Evolutionary conservation across 35 echinoderm and acorn worm species (phyloP).

Genomic region (Diadema setosum): DNA sequence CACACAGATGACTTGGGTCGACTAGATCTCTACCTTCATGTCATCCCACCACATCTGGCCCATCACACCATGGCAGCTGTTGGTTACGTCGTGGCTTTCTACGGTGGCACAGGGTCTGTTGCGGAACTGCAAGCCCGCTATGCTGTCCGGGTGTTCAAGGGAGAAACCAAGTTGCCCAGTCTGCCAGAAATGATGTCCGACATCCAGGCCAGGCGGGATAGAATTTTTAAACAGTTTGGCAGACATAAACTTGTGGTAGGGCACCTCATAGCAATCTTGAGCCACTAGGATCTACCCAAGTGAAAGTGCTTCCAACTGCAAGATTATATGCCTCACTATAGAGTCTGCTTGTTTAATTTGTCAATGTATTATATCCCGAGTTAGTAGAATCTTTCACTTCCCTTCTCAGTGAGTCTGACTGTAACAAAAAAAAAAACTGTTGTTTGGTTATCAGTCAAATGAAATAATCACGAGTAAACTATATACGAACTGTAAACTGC

Average conservation of each 20-base stretch:
- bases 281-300: no score
- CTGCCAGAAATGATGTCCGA: background rate
- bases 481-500: no score
- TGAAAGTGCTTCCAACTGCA: no score
- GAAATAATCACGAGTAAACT: no score
- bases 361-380: no score
- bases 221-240: background rate
- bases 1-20: background rate
- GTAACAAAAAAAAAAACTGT: no score
- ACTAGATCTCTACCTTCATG: constrained; percentile 44
- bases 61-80: constrained; percentile 21
- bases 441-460: no score
- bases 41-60: constrained; percentile 23
- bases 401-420: no score
- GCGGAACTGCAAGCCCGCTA: constrained; percentile 45
- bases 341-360: no score
- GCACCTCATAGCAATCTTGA: no score
- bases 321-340: no score
- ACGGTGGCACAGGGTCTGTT: background rate
- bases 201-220: background rate
- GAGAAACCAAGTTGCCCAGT: background rate
- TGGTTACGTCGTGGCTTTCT: background rate
- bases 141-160: constrained; percentile 23
- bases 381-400: no score
- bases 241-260: constrained; percentile 16